A percentile compares a stretch with the other conserved stretches of the same genome.
Evolutionary conservation across 1,140 invertebrate species (phyloP).

Genomic region (Propsilocerus akamusi): DNA sequence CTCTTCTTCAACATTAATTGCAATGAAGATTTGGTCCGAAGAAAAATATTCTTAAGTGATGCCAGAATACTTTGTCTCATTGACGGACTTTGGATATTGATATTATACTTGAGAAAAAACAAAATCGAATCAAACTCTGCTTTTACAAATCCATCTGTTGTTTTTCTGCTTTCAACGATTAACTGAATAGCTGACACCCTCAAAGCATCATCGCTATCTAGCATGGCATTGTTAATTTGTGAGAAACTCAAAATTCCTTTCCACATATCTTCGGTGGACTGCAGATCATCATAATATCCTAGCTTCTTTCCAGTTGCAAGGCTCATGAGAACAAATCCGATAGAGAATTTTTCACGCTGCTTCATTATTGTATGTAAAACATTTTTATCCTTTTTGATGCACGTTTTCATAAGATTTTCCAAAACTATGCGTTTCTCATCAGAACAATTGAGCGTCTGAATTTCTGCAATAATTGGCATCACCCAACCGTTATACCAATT

Average conservation of each 20-base stretch:
- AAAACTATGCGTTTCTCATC: not conserved
- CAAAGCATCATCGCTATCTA: slow-evolving; percentile 17
- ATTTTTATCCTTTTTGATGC: not conserved
- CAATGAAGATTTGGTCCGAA: slow-evolving; percentile 12
- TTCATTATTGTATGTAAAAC: not conserved
- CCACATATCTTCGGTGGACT: slow-evolving; percentile 7
- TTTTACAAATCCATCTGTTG: slow-evolving; percentile 39
- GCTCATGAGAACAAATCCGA: not conserved
- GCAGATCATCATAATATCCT: not conserved
- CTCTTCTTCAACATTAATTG: slow-evolving; percentile 10
- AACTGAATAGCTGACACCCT: slow-evolving; percentile 39
- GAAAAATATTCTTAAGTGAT: slow-evolving; percentile 38
- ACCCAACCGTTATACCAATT: not conserved
- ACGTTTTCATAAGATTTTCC: not conserved
- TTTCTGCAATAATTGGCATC: not conserved
- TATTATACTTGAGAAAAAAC: slow-evolving; percentile 47
- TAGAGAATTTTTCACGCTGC: not conserved
- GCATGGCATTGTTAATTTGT: slow-evolving; percentile 8
- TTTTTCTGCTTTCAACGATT: slow-evolving; percentile 55
- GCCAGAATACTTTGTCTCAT: slow-evolving; percentile 37
- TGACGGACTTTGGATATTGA: slow-evolving; percentile 45
- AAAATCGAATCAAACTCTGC: slow-evolving; percentile 47
- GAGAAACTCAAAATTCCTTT: slow-evolving; percentile 1
- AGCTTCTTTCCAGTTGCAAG: slow-evolving; percentile 4
- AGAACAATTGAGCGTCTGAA: not conserved